A percentile compares a stretch with the other conserved stretches of the same genome.
Conservation (phyloP, 1,140 invertebrate species). For the Penaeus japonicus region DNA sequence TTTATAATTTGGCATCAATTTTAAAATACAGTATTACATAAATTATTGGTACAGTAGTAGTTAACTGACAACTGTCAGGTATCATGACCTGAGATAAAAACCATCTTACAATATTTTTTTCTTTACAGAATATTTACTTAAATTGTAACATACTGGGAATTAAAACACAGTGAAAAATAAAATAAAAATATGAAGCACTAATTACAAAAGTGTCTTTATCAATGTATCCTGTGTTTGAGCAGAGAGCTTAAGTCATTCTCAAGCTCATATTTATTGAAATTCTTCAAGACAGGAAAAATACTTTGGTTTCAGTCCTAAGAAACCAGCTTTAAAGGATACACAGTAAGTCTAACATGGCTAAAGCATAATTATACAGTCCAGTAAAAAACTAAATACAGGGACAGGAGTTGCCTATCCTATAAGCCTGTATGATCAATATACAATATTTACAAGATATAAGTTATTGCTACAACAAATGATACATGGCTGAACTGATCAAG, state of each 20-base stretch:
- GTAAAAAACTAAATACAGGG: constrained; percentile 54
- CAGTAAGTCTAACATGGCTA: constrained; percentile 39
- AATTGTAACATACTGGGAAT: constrained; percentile 11
- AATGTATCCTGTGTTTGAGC: constrained; percentile 46
- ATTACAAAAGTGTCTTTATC: constrained; percentile 52
- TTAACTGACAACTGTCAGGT: neutral
- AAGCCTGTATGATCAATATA: constrained; percentile 49
- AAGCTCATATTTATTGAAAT: constrained; percentile 42
- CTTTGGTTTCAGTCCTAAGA: constrained; percentile 24
- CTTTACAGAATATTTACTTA: constrained; percentile 34
- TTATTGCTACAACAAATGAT: constrained; percentile 55
- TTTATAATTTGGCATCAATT: constrained; percentile 47
- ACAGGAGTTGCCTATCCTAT: constrained; percentile 49
- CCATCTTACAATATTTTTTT: constrained; percentile 28
- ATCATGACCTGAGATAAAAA: constrained; percentile 1
- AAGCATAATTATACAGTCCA: constrained; percentile 49
- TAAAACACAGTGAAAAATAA: neutral
- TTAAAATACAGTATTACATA: constrained; percentile 25
- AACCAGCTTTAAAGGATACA: constrained; percentile 18
- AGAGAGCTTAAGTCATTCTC: constrained; percentile 45
- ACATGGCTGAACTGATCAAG: constrained; percentile 45
- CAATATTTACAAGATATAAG: constrained; percentile 49
- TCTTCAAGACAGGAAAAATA: constrained; percentile 35
- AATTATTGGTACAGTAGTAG: neutral
- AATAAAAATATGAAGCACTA: constrained; percentile 6